These are phyloP conservation scores for Tuberolachnus salignus DNA, from an alignment of 2,888 invertebrate species.

Conservation along the genomic window DNA sequence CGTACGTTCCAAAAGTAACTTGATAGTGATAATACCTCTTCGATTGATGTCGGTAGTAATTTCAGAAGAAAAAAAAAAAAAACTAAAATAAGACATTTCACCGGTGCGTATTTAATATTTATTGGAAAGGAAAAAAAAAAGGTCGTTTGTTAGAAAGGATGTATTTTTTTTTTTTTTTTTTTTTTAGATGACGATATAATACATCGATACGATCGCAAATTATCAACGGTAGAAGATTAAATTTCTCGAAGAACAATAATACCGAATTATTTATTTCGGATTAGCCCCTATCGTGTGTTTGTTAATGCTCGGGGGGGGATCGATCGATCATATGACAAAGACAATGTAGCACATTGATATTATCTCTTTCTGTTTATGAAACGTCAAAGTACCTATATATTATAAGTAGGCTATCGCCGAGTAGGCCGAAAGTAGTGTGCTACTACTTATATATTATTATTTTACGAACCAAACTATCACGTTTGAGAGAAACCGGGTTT, in stretches of 20 bases:
- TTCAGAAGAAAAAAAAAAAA: too few species aligned
- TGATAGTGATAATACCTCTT: too few species aligned
- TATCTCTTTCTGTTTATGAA: neutral
- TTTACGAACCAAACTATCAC: too few species aligned
- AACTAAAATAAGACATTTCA: too few species aligned
- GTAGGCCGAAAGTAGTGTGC: neutral
- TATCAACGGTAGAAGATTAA: constrained; percentile 9
- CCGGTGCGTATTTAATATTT: too few species aligned
- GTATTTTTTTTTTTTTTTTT: too few species aligned
- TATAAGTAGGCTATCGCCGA: too few species aligned
- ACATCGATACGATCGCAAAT: neutral
- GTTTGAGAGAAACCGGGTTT: too few species aligned
- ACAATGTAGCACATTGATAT: neutral
- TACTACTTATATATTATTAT: too few species aligned
- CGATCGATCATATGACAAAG: constrained; percentile 36
- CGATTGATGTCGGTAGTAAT: too few species aligned
- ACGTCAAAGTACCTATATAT: neutral
- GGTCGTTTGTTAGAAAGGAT: constrained; percentile 10
- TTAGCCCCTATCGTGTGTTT: constrained; percentile 13
- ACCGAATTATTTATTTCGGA: neutral
- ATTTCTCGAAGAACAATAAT: constrained; percentile 27
- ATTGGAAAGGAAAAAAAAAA: too few species aligned
- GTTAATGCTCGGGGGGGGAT: neutral
- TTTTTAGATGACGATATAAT: constrained; percentile 1
- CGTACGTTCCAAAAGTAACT: too few species aligned